These are phyloP conservation scores for Ophioninae sp. DNA, from an alignment of 2,888 invertebrate species.

Conservation along the genomic window DNA sequence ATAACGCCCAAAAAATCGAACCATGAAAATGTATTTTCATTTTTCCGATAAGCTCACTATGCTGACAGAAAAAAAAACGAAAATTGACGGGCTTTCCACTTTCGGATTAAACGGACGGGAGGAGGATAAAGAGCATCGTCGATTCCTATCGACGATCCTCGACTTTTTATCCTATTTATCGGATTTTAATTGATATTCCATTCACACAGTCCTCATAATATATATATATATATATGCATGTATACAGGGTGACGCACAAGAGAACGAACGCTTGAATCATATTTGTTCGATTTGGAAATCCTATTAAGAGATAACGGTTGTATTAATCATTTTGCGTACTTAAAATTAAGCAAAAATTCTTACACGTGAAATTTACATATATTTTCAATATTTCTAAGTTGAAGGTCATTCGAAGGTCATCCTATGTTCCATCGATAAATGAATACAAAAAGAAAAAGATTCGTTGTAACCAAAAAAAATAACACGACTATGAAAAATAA, in stretches of 20 bases:
- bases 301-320: too few relatives aligned
- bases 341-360: too few relatives aligned
- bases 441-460: too few relatives aligned
- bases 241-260: neutral
- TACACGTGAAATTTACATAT: too few relatives aligned
- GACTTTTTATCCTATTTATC: constrained; percentile 37
- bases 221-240: neutral
- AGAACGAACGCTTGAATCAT: too few relatives aligned
- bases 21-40: constrained; percentile 45
- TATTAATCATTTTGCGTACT: too few relatives aligned
- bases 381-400: too few relatives aligned
- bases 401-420: too few relatives aligned
- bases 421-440: too few relatives aligned
- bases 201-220: constrained; percentile 32
- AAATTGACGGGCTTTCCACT: neutral
- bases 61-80: constrained; percentile 21
- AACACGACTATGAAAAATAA: too few relatives aligned
- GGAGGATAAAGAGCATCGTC: constrained; percentile 12
- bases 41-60: neutral
- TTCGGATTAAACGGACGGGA: constrained; percentile 22
- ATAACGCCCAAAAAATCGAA: constrained; percentile 18
- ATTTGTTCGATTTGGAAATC: too few relatives aligned
- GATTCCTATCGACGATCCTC: constrained; percentile 25
- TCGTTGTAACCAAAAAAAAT: too few relatives aligned
- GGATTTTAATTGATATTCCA: constrained; percentile 55